A percentile compares a stretch with the other conserved stretches of the same genome.
phyloP scores from a whole-genome alignment of 2,113 vertebrate species.

The Hoplias malabaricus region DNA sequence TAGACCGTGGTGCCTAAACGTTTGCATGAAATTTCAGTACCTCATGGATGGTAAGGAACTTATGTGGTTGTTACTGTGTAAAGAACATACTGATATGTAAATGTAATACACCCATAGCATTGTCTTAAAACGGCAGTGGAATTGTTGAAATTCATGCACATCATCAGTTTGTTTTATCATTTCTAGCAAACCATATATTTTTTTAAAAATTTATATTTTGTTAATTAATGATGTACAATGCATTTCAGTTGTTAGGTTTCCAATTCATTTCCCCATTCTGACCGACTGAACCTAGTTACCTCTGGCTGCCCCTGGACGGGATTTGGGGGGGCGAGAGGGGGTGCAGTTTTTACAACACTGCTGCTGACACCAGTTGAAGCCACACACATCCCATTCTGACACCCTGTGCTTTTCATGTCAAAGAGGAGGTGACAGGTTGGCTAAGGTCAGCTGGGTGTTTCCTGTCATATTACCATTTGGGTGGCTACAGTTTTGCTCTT shows the following conservation, averaged over 20 bases:
- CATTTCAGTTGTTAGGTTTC: not conserved
- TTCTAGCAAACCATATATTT: too few species aligned
- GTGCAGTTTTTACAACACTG: conserved; percentile 48
- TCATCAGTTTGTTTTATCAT: too few species aligned
- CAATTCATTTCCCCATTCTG: conserved; percentile 1
- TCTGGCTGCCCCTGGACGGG: conserved; percentile 12
- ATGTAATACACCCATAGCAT: too few species aligned
- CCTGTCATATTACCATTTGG: conserved; percentile 62
- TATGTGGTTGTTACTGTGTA: too few species aligned
- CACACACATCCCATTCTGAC: conserved; percentile 48
- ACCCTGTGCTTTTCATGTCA: conserved; percentile 62
- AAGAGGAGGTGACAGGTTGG: conserved; percentile 45
- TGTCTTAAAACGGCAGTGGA: too few species aligned
- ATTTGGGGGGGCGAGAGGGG: conserved; percentile 24
- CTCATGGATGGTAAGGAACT: too few species aligned
- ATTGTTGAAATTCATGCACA: too few species aligned
- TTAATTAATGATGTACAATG: too few species aligned
- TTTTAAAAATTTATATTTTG: too few species aligned
- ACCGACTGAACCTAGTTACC: conserved; percentile 24
- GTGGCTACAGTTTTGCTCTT: not conserved
- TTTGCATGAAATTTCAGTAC: too few species aligned
- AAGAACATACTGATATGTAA: too few species aligned
- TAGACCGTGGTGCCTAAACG: too few species aligned
- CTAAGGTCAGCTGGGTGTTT: conserved; percentile 57
- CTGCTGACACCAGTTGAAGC: conserved; percentile 51